These are phyloP conservation scores for Zaprionus nigranus DNA, from an alignment of 1,140 invertebrate genomes.

Conservation along the genomic window DNA sequence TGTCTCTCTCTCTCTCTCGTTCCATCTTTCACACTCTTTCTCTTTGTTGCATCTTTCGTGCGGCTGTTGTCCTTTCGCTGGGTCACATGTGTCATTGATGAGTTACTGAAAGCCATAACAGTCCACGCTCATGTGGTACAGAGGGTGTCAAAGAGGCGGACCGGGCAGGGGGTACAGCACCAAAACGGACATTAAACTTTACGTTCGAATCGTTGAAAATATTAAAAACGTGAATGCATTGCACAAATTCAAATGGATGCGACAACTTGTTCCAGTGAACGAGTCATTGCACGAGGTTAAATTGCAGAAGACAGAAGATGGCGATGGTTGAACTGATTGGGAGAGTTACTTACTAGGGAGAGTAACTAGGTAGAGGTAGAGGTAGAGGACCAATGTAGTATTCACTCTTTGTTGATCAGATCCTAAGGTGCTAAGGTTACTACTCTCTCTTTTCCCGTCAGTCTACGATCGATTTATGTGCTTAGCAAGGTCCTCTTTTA, in stretches of 20 bases:
- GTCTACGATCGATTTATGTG: too few species aligned
- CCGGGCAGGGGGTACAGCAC: not conserved
- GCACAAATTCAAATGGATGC: conserved; percentile 14
- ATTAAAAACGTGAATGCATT: conserved; percentile 46
- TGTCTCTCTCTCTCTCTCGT: conserved; percentile 17
- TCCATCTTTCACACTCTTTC: conserved; percentile 25
- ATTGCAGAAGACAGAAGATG: too few species aligned
- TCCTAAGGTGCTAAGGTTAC: too few species aligned
- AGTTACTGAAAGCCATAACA: conserved; percentile 45
- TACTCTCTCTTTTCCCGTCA: too few species aligned
- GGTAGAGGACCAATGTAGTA: too few species aligned
- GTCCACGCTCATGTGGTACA: conserved; percentile 9
- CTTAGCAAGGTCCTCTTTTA: too few species aligned
- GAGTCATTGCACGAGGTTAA: not conserved
- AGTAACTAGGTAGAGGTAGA: too few species aligned
- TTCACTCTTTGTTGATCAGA: too few species aligned
- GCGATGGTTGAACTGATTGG: too few species aligned
- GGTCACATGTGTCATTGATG: conserved; percentile 78
- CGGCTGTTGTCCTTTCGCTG: conserved; percentile 28
- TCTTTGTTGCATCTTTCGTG: conserved; percentile 17
- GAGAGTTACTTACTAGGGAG: too few species aligned
- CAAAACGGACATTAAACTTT: conserved; percentile 28
- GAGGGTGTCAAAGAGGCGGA: not conserved
- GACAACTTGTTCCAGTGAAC: not conserved
- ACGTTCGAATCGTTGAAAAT: conserved; percentile 31